Evolutionary conservation across 2,113 vertebrate species (phyloP), one percentile per base, ranked within the genome.

Genomic region (Ailuropoda melanoleuca): DNA sequence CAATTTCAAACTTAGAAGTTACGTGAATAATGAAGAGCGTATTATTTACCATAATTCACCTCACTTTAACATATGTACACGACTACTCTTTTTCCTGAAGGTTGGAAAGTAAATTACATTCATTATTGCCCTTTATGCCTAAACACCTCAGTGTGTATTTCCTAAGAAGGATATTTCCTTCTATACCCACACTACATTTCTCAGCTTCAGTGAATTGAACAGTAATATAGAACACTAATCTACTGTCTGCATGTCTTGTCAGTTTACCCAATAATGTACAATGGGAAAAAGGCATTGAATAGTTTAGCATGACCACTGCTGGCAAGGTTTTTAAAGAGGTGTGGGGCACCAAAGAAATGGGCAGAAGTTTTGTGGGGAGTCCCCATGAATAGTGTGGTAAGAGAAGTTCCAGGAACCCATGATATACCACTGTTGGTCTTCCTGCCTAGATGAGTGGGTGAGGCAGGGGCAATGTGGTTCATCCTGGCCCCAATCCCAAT

Each of bases 311-410:
- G 97, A 56, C 99, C 99, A 96, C 99, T 99, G 64, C 99, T 99
- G 74, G 99, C 98, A 0, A 99, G 99, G 97, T 99, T 99, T 97
- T 99, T 99, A 0, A 99, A 99, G 80, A 99, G 99, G 95, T 99
- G 99, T 97, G 99, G 99, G 95, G 99, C 99, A 2, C 99, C 99
- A 0, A 99, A 99, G 98, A 99, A 99, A 91, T 99, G 99, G 0
- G 99, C 99, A 0, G 99, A 99, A 21, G 99, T 99, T 90, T 99
- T 99, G 0, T 99, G 99, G 13, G n/a, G 37, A 99, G 96, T 99
- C 99, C 74, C 99, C 99, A 0, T 99, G 99, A 98, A 99, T 99
- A 77, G 99, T 99, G 97, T 99, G 99, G 97, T 99, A 99, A 98
- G 99, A 99, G 10, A 99, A 99, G 98, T 96, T 99, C 31, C 99